Evolutionary conservation across 2,113 vertebrate species (phyloP).

Genomic region (Helogale parvula): DNA sequence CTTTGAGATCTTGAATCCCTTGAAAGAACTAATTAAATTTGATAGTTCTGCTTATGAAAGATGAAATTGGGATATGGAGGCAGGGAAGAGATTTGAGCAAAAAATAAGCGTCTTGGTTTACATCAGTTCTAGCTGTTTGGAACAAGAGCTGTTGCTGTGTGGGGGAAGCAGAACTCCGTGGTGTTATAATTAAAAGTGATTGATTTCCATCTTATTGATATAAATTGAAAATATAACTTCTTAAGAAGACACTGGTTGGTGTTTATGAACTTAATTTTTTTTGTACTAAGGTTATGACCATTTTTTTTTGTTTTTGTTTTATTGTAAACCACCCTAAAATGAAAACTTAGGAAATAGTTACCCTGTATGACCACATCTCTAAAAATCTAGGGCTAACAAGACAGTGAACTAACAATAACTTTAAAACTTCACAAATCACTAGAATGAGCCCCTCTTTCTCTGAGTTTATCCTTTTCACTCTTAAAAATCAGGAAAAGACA

Average conservation of each 20-base stretch:
- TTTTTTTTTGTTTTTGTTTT: not conserved
- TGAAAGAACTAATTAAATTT: conserved; percentile 28
- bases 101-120: not conserved
- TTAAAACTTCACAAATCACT: not conserved
- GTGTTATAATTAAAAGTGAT: not conserved
- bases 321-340: conserved; percentile 15
- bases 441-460: not conserved
- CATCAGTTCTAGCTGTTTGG: not conserved
- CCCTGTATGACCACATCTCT: not conserved
- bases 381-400: not conserved
- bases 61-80: not conserved
- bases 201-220: not conserved
- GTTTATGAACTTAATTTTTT: conserved; percentile 32
- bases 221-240: not conserved
- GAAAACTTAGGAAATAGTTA: conserved; percentile 31
- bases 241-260: not conserved
- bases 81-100: not conserved
- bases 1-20: conserved; percentile 5
- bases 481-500: conserved; percentile 35
- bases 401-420: not conserved
- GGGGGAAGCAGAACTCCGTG: not conserved
- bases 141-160: not conserved
- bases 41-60: conserved; percentile 11
- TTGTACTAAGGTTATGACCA: not conserved
- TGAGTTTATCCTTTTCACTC: conserved; percentile 1